Conservation (phyloP, 1,140 invertebrate genomes). For the Pseudoatta argentina region DNA sequence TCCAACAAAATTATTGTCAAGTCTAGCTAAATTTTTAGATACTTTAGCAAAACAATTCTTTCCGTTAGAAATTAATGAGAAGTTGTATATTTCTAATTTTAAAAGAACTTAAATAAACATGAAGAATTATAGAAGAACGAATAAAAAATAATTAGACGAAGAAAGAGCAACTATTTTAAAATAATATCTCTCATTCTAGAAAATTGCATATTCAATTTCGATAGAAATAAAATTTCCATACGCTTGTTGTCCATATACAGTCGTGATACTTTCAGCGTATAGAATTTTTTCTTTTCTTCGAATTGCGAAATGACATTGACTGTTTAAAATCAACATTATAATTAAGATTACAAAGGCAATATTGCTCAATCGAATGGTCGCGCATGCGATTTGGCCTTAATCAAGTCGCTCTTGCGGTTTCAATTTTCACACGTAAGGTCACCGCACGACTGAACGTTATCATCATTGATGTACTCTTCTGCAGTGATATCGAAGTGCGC, state of each 20-base stretch:
- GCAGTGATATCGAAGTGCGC: neutral
- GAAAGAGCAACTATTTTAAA: neutral
- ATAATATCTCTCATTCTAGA: neutral
- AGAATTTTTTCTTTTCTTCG: neutral
- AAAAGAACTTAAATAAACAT: no score
- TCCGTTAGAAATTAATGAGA: neutral
- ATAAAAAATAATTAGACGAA: neutral
- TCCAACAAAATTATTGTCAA: no score
- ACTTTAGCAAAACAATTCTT: no score
- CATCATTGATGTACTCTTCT: neutral
- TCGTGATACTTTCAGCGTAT: neutral
- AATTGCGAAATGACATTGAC: neutral
- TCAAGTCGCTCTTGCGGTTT: neutral
- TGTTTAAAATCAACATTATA: neutral
- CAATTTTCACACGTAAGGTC: conserved; percentile 43
- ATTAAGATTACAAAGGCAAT: conserved; percentile 22
- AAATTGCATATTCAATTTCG: conserved; percentile 24
- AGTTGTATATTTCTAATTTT: neutral
- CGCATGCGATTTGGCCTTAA: neutral
- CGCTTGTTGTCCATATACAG: no score
- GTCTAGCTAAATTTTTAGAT: no score
- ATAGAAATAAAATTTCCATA: neutral
- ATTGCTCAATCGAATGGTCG: conserved; percentile 7
- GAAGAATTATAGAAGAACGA: neutral
- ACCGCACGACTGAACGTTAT: conserved; percentile 22